Conservation (phyloP, 2,888 invertebrate genomes). For the Griposia aprilina region DNA sequence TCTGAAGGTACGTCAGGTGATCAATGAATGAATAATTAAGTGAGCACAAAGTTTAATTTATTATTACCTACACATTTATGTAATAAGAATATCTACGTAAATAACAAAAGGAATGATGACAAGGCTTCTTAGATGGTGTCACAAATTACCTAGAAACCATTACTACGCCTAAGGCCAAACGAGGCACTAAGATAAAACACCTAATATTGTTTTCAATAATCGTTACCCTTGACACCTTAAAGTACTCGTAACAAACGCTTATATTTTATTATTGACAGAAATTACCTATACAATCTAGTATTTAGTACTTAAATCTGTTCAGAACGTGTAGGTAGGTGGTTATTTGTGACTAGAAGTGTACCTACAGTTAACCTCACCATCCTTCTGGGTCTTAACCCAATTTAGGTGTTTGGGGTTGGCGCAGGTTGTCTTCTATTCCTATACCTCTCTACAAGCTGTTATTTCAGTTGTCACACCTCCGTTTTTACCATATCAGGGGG, state of each 20-base stretch:
- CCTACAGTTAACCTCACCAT: neutral
- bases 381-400: neutral
- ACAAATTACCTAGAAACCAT: slow-evolving; percentile 65
- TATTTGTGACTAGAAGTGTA: neutral
- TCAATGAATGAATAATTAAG: neutral
- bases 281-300: slow-evolving; percentile 35
- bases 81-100: slow-evolving; percentile 11
- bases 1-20: neutral
- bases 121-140: slow-evolving; percentile 66
- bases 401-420: neutral
- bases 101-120: slow-evolving; percentile 58
- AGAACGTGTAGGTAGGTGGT: neutral
- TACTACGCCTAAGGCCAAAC: slow-evolving; percentile 66
- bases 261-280: slow-evolving; percentile 64
- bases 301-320: slow-evolving; percentile 14
- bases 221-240: slow-evolving; percentile 75
- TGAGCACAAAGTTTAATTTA: neutral
- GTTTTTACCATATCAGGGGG: neutral
- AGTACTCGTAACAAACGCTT: slow-evolving; percentile 66
- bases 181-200: slow-evolving; percentile 62
- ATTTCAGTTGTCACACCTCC: neutral
- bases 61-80: slow-evolving; percentile 6
- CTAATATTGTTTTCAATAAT: slow-evolving; percentile 72
- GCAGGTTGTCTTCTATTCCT: neutral
- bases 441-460: neutral